Evolutionary conservation across 2,113 vertebrate genomes (phyloP).

Genomic region (Orientallactaga bullata): DNA sequence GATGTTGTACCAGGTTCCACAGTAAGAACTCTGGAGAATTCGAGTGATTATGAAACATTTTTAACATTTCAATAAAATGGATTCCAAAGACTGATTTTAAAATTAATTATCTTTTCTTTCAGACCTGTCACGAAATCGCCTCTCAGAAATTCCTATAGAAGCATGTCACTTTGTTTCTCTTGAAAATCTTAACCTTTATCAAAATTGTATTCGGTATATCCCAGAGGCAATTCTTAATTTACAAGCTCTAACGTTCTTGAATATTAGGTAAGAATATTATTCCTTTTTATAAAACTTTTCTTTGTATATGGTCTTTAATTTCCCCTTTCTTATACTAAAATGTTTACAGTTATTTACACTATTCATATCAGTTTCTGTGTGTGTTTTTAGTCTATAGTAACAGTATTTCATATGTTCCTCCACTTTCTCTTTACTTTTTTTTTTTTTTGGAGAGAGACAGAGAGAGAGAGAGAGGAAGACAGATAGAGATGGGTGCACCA

Average conservation of each 20-base stretch:
- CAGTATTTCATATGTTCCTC: not conserved
- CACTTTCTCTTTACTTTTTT: not conserved
- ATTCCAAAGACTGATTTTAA: slow-evolving; percentile 50
- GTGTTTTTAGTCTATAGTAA: slow-evolving; percentile 16
- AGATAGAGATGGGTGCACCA: no score
- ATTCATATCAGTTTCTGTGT: not conserved
- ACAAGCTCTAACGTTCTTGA: slow-evolving; percentile 95
- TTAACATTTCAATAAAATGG: slow-evolving; percentile 57
- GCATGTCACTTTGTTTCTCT: slow-evolving; percentile 96
- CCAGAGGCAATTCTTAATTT: slow-evolving; percentile 95
- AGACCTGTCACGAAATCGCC: slow-evolving; percentile 97
- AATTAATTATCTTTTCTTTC: slow-evolving; percentile 67
- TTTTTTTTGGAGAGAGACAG: no score
- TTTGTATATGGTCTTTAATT: slow-evolving; percentile 40
- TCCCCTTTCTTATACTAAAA: slow-evolving; percentile 21
- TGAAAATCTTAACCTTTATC: slow-evolving; percentile 97
- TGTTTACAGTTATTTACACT: slow-evolving; percentile 1
- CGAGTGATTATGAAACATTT: not conserved
- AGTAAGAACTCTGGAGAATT: slow-evolving; percentile 8
- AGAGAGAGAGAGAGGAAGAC: no score
- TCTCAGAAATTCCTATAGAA: slow-evolving; percentile 95
- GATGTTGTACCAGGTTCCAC: not conserved
- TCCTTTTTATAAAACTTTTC: not conserved
- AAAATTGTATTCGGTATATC: slow-evolving; percentile 97
- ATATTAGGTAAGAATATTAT: slow-evolving; percentile 93